Evolutionary conservation across 2,797 vertebrate genomes (phyloP).

Genomic region (Pristis pectinata): DNA sequence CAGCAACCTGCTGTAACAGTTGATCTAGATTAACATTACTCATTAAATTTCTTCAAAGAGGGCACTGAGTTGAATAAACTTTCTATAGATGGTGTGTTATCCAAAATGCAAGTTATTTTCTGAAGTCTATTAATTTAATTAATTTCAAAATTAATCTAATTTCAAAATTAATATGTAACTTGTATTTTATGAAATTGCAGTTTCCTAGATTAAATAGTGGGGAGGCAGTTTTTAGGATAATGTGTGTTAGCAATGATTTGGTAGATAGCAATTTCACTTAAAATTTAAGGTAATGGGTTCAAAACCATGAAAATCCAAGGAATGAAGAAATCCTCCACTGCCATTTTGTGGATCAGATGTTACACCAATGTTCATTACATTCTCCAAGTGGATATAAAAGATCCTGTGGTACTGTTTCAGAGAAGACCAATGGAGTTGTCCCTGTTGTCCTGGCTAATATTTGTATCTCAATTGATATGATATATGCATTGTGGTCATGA

Average conservation of each 20-base stretch:
- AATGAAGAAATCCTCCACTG: too few species aligned
- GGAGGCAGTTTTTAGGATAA: background rate
- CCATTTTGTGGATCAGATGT: too few species aligned
- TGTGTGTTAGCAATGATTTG: background rate
- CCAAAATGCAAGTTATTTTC: background rate
- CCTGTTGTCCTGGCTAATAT: too few species aligned
- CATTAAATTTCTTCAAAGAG: background rate
- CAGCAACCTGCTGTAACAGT: background rate
- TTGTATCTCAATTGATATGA: too few species aligned
- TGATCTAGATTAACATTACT: constrained; percentile 5
- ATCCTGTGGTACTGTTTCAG: too few species aligned
- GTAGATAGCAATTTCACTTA: too few species aligned
- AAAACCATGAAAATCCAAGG: too few species aligned
- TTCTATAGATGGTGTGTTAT: background rate
- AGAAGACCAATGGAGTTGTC: too few species aligned
- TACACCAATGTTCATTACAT: too few species aligned
- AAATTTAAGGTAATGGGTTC: too few species aligned
- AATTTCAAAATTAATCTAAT: background rate
- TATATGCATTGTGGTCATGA: too few species aligned
- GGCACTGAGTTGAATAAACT: background rate
- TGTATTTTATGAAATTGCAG: constrained; percentile 3
- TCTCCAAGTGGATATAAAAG: too few species aligned
- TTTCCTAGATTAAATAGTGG: background rate
- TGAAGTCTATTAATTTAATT: background rate
- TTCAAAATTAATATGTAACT: constrained; percentile 15